A percentile compares a stretch with the other conserved stretches of the same genome.
These are phyloP conservation scores for Palythoa grandiflora DNA, from an alignment of 92 coral and sea anemone species.

Conservation along the genomic window DNA sequence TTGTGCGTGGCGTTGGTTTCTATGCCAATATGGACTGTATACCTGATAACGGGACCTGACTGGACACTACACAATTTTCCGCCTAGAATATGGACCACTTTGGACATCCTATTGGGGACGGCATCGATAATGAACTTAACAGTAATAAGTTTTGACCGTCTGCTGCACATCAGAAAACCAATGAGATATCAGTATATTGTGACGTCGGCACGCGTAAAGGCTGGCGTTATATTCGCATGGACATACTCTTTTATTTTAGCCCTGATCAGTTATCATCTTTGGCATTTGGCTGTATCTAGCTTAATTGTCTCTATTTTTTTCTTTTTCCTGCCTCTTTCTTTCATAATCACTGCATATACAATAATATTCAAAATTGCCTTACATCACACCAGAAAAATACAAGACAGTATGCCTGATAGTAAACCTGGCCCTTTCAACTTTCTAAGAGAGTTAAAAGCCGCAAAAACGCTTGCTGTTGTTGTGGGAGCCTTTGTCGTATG, in stretches of 20 bases:
- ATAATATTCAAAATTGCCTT: conserved; percentile 79
- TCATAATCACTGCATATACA: conserved; percentile 80
- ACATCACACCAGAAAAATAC: conserved; percentile 67
- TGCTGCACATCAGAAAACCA: conserved; percentile 69
- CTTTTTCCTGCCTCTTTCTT: conserved; percentile 82
- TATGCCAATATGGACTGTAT: conserved; percentile 83
- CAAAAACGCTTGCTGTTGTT: conserved; percentile 91
- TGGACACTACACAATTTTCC: conserved; percentile 63
- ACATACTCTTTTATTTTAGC: conserved; percentile 73
- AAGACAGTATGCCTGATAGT: conserved; percentile 51
- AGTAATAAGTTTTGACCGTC: conserved; percentile 89
- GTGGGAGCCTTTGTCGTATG: conserved; percentile 89
- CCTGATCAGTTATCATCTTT: conserved; percentile 64
- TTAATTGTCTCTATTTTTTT: conserved; percentile 71
- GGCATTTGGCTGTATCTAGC: conserved; percentile 64
- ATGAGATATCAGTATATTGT: conserved; percentile 68
- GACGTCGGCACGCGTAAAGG: conserved; percentile 54
- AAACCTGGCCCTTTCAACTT: conserved; percentile 59
- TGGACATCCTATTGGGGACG: conserved; percentile 84
- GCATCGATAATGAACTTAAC: conserved; percentile 87
- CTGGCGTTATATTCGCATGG: conserved; percentile 71
- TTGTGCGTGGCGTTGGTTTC: conserved; percentile 82
- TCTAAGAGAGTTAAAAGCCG: conserved; percentile 84
- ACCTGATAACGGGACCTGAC: conserved; percentile 76
- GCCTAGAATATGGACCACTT: conserved; percentile 75